Evolutionary conservation across 2,113 vertebrate species (phyloP), one percentile per base, ranked within the genome.

Genomic region (Pogonocichla stellata): DNA sequence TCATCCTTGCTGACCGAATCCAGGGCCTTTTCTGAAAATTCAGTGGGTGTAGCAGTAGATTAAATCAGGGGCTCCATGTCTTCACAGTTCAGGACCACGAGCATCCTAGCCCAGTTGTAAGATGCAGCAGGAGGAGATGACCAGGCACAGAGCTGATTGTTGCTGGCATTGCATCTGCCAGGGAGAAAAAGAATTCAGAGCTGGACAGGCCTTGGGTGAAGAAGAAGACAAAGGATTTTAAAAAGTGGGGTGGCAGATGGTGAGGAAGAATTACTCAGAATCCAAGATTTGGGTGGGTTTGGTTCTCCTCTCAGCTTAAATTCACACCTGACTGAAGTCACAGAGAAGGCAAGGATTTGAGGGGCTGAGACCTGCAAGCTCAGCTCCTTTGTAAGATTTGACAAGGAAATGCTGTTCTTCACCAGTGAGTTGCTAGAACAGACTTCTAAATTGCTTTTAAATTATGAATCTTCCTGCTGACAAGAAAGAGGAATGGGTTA

Each of bases 401-500:
- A 74, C 66, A 56, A 78, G 57, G 65, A 94, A 75, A 73, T 58
- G 50, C 54, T 54, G 19, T 19, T 84, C 43, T 28, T 79, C 56
- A 57, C 19, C 53, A 51, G 28, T 22, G 51, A 93, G 69, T 54
- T 60, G n/a, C 60, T 82, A 91, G 67, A 83, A 93, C 13, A 8
- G 54, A 85, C n/a, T 88, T 95, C 51, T 51, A 78, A 93, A 81
- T 86, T 80, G 74, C 67, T 80, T 83, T 77, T 69, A 78, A 84
- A 79, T 91, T 47, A 60, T 43, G 33, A 91, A 77, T 60, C 26
- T 81, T 86, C 24, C 77, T 43, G 16, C 88, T 73, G 72, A 45
- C 61, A 57, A 91, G 72, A 72, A 94, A 92, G 85, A 95, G 67
- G 90, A 94, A 96, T 42, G 92, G 85, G 96, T 97, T 96, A 95